These are phyloP conservation scores for Chloroceryle inda DNA, from an alignment of 2,797 vertebrate species.

Conservation along the genomic window DNA sequence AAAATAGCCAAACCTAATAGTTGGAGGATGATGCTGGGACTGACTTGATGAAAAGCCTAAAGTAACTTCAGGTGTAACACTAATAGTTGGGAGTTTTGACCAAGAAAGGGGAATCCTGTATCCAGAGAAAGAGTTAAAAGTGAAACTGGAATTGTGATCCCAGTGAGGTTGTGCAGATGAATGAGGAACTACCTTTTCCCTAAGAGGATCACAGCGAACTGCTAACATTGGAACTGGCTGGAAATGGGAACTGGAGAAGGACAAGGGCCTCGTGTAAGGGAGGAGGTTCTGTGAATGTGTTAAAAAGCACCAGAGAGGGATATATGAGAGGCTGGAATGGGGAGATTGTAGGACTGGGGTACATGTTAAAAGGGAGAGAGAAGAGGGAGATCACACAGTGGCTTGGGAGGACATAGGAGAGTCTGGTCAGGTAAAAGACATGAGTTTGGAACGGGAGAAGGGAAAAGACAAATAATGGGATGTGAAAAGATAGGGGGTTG, in stretches of 20 bases:
- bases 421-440: background rate
- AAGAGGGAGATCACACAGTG: background rate
- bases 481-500: background rate
- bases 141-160: background rate
- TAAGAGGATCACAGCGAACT: fast-evolving
- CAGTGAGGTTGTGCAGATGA: background rate
- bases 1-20: background rate
- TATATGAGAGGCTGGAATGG: background rate
- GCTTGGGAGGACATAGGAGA: background rate
- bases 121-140: background rate
- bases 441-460: background rate
- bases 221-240: background rate
- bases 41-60: background rate
- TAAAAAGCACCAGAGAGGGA: background rate
- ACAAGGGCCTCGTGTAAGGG: fast-evolving
- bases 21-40: background rate
- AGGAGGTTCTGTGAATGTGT: background rate
- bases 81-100: background rate
- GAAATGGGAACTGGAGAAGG: background rate
- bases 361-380: background rate
- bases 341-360: background rate
- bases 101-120: background rate
- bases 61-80: background rate
- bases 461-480: background rate
- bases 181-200: background rate